These are phyloP conservation scores for Drosophila lowei DNA, from an alignment of 1,140 invertebrate species.

Conservation along the genomic window DNA sequence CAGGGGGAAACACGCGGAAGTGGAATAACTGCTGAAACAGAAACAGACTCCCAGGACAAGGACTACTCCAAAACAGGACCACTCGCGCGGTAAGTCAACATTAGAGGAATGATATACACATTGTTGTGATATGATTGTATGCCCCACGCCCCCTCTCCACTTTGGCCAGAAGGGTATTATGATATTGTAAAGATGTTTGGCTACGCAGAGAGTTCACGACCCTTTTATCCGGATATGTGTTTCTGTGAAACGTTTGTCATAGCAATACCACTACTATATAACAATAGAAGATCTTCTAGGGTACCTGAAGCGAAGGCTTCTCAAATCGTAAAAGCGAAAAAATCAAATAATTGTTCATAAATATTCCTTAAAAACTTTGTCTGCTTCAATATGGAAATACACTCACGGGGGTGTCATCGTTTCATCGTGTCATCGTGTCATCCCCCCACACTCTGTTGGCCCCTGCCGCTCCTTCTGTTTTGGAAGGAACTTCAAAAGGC, in stretches of 20 bases:
- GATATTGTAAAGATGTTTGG: background rate
- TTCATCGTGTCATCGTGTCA: background rate
- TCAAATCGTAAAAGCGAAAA: no score
- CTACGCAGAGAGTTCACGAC: no score
- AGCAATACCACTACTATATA: no score
- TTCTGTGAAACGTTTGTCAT: no score
- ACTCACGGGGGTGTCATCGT: background rate
- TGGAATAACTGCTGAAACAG: constrained; percentile 36
- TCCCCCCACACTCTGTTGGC: constrained; percentile 12
- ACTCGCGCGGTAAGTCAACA: constrained; percentile 25
- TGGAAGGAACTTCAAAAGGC: constrained; percentile 60
- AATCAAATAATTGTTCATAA: constrained; percentile 12
- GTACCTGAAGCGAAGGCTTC: no score
- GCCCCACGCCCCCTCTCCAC: no score
- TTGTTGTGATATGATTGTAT: background rate
- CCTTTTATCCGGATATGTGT: no score
- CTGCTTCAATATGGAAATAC: constrained; percentile 22
- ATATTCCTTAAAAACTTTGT: constrained; percentile 26
- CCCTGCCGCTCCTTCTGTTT: background rate
- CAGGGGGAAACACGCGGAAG: constrained; percentile 27
- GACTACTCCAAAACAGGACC: constrained; percentile 19
- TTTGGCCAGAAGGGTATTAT: no score
- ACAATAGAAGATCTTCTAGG: no score
- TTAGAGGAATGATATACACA: background rate
- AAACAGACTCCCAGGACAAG: constrained; percentile 40